Conservation (phyloP, 2,113 vertebrate genomes). For the Datnioides undecimradiatus region DNA sequence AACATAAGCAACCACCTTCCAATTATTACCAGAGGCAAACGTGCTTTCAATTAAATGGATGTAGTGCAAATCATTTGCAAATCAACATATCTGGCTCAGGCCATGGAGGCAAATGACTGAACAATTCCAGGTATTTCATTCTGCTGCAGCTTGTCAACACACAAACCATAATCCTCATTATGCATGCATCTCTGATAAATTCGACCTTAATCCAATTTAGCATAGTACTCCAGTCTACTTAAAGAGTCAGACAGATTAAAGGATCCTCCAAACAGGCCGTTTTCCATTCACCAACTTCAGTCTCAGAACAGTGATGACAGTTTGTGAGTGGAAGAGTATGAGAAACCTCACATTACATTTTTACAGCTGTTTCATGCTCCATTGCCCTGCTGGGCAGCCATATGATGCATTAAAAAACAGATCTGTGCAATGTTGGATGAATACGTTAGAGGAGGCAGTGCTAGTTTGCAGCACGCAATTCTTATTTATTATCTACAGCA, state of each 20-base stretch:
- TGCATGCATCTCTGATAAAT: background rate
- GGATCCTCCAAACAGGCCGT: background rate
- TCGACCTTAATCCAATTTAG: background rate
- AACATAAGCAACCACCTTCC: background rate
- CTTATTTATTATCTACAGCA: too few species aligned
- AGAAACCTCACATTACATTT: background rate
- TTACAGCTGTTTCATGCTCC: background rate
- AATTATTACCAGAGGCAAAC: background rate
- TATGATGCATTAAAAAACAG: background rate
- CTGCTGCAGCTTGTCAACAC: background rate
- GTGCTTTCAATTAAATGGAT: background rate
- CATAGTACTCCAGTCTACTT: background rate
- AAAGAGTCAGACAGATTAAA: background rate
- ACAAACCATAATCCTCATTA: background rate
- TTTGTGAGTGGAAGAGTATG: background rate
- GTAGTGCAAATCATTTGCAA: conserved; percentile 9
- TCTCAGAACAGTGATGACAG: background rate
- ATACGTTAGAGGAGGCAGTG: too few species aligned
- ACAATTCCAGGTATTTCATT: background rate
- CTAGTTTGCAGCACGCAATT: background rate
- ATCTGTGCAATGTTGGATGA: background rate
- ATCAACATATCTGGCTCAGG: background rate
- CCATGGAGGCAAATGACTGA: background rate
- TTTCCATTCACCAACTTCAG: background rate
- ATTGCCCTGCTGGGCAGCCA: background rate